Conservation (phyloP, 1,140 invertebrate genomes). For the Euglossa dilemma region DNA sequence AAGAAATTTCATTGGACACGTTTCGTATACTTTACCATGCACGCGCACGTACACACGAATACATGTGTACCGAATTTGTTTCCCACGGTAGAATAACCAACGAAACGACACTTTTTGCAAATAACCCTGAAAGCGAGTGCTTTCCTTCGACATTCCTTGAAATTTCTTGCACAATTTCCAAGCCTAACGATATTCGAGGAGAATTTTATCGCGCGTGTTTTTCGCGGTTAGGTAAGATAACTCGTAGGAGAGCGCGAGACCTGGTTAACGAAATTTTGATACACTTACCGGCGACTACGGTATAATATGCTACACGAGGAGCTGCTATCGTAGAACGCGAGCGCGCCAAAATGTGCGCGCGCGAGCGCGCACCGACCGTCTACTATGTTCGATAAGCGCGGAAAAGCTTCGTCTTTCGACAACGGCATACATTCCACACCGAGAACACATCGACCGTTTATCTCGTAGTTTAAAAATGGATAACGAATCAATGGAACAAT, state of each 20-base stretch:
- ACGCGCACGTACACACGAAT: no score
- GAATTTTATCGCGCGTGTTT: not conserved
- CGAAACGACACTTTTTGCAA: not conserved
- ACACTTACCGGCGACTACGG: not conserved
- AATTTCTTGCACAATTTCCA: not conserved
- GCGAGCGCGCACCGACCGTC: not conserved
- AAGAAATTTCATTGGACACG: not conserved
- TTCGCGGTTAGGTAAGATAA: no score
- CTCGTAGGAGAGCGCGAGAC: not conserved
- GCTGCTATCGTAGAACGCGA: not conserved
- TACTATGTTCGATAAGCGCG: not conserved
- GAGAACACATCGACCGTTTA: no score
- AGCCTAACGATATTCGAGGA: no score
- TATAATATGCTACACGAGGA: not conserved
- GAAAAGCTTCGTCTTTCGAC: not conserved
- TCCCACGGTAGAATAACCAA: not conserved
- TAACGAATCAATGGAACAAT: no score
- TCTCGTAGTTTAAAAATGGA: no score
- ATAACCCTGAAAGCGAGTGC: not conserved
- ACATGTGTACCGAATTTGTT: not conserved
- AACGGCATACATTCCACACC: not conserved
- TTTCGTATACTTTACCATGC: not conserved
- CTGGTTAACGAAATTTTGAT: not conserved
- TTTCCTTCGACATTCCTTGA: not conserved
- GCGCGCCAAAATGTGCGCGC: not conserved